These are phyloP conservation scores for Marmota monax DNA, from an alignment of 2,113 vertebrate species.

Conservation along the genomic window DNA sequence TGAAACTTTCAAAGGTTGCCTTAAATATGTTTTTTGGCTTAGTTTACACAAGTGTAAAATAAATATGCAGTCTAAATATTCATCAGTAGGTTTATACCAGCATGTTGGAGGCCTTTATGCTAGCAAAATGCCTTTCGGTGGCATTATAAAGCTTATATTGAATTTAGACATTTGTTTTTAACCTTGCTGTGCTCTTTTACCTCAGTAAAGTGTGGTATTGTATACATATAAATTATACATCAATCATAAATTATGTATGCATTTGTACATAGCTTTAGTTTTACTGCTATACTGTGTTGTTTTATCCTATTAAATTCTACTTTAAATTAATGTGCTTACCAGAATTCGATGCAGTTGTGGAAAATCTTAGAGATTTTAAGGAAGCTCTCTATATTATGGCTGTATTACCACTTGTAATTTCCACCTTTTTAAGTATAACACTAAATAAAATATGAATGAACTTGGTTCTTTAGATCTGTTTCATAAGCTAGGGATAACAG, in stretches of 20 bases:
- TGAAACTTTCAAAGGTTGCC: conserved; percentile 69
- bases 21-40: conserved; percentile 71
- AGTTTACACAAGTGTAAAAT: conserved; percentile 49
- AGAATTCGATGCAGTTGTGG: conserved; percentile 11
- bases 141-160: conserved; percentile 12
- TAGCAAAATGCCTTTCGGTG: conserved; percentile 41
- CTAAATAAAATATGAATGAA: conserved; percentile 59
- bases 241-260: conserved; percentile 67
- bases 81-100: conserved; percentile 57
- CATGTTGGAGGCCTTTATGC: conserved; percentile 65
- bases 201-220: conserved; percentile 60
- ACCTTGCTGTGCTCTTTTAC: conserved; percentile 55
- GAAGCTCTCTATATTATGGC: background rate
- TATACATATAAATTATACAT: conserved; percentile 71
- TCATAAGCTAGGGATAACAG: background rate
- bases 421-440: background rate
- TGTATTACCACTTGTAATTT: background rate
- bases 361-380: background rate
- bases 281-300: background rate
- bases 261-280: conserved; percentile 63
- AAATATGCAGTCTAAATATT: conserved; percentile 65
- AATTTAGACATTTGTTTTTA: conserved; percentile 50
- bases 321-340: conserved; percentile 29
- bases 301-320: conserved; percentile 35
- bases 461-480: background rate